phyloP scores from a whole-genome alignment of 1,140 invertebrate genomes.

The Trachymyrmex septentrionalis region DNA sequence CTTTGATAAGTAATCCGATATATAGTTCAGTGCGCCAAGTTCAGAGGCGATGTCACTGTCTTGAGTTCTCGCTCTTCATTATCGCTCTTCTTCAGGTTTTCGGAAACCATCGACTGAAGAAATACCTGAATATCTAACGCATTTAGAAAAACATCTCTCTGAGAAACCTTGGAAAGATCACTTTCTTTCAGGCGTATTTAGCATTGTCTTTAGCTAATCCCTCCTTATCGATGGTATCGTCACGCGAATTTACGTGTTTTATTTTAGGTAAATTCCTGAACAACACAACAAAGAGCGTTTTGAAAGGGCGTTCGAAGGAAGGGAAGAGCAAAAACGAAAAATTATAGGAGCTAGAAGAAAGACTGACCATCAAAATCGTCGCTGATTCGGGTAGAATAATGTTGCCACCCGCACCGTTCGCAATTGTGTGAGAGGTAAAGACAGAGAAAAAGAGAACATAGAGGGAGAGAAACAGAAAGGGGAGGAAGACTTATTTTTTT shows the following conservation, averaged over 20 bases:
- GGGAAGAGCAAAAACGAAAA: not conserved
- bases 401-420: not conserved
- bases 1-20: slow-evolving; percentile 72
- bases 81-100: not conserved
- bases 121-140: not conserved
- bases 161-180: not conserved
- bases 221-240: not conserved
- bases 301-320: not conserved
- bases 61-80: not conserved
- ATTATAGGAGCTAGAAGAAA: not conserved
- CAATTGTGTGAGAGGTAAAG: not conserved
- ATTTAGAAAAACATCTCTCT: not conserved
- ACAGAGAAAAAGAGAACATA: not conserved
- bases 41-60: not conserved
- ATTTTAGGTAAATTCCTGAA: not conserved
- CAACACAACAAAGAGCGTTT: not conserved
- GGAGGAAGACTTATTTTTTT: slow-evolving; percentile 13
- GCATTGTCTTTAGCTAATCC: not conserved
- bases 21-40: not conserved
- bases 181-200: not conserved
- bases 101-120: not conserved
- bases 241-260: not conserved
- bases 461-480: not conserved
- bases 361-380: not conserved
- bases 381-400: not conserved